Evolutionary conservation across 2,797 vertebrate genomes (phyloP), one percentile per base, ranked within the genome.

Genomic region (Uromys caudimaculatus): DNA sequence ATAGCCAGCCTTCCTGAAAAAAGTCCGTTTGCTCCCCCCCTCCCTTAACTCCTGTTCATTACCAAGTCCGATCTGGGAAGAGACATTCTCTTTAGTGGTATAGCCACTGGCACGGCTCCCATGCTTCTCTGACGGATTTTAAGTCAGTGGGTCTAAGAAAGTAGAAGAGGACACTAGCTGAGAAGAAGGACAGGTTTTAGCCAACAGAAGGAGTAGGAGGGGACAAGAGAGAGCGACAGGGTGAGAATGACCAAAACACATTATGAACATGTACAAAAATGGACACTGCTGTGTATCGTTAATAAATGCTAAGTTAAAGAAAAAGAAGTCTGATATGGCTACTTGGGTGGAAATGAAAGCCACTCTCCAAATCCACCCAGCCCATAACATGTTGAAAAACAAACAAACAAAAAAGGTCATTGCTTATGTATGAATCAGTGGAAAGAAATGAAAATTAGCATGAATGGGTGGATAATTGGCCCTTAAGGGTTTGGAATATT

Each of bases 1-100:
- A 98, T 92, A 93, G 94, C 62, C 95, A 96, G 29, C 93, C 98
- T 97, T 93, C 75, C 95, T 92, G 56, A 92, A 95, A 98, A 82
- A 81, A n/a, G 32, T 98, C 97, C 98, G 97, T 98, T 98, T 98
- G 96, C 91, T 97, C 97, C 73, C 29, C 12, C 73, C 50, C 82
- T 56, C 81, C 85, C 60, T 52, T 17, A 76, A 96, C 79, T 94
- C 81, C 11, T 92, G 82, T 58, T 97, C 95, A 96, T 98, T 98
- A 98, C 98, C 97, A 98, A 90, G 71, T 52, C 47, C n/a, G 21
- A 23, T 73, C 67, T 56, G 5, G 52, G 3, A n/a, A 73, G 67
- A 19, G 52, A 41, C n/a, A 4, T 4, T 56, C 10, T 73, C 52
- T 73, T 56, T 24, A 73, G 67, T 21, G 50, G 16, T 88, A 4